phyloP scores from a whole-genome alignment of 2,113 vertebrate genomes.

The Phyllostomus discolor region DNA sequence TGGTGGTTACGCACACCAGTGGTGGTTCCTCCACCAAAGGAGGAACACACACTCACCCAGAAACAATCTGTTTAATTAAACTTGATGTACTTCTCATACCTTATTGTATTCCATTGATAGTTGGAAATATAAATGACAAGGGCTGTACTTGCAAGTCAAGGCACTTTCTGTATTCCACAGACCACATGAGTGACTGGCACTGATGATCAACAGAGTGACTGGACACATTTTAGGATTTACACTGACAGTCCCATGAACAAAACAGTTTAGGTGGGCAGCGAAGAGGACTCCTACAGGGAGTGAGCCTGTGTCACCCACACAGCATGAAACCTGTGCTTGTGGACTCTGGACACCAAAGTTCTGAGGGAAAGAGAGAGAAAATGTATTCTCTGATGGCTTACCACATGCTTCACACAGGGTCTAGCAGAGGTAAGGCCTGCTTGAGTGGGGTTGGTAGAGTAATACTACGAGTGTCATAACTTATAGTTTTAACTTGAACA shows the following conservation, averaged over 20 bases:
- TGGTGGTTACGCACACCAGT: not conserved
- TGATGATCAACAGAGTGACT: rapidly evolving
- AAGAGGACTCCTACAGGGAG: not conserved
- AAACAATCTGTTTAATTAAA: not conserved
- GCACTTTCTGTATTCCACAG: not conserved
- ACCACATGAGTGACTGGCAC: rapidly evolving
- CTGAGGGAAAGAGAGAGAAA: not conserved
- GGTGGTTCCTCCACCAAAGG: no score
- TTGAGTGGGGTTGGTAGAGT: no score
- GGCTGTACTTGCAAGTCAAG: not conserved
- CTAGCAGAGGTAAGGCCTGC: no score
- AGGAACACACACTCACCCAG: not conserved
- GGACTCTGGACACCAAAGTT: not conserved
- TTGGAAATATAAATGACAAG: not conserved
- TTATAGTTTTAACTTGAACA: no score
- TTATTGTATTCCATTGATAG: not conserved
- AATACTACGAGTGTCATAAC: no score
- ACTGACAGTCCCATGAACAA: not conserved
- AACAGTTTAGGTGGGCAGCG: no score
- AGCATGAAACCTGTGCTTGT: not conserved
- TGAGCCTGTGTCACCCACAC: not conserved
- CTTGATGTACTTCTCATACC: not conserved
- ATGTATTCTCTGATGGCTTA: rapidly evolving
- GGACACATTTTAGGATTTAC: not conserved
- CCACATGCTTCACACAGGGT: no score